These are phyloP conservation scores for Cheilosia pagana DNA, from an alignment of 2,888 invertebrate genomes.

Conservation along the genomic window DNA sequence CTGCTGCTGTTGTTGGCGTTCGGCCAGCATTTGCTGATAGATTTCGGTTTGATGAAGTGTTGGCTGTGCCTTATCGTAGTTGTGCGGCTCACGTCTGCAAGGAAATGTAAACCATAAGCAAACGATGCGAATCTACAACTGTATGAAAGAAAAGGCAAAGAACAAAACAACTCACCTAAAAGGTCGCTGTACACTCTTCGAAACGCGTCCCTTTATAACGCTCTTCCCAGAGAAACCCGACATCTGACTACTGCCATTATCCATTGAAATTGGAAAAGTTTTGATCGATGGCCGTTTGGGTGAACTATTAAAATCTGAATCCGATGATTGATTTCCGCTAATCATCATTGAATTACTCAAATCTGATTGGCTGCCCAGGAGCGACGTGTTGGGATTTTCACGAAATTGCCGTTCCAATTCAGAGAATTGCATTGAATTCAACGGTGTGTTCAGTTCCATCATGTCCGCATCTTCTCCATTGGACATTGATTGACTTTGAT, in stretches of 20 bases:
- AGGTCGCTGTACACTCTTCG: slow-evolving; percentile 80
- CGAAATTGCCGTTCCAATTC: slow-evolving; percentile 81
- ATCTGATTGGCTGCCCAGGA: slow-evolving; percentile 57
- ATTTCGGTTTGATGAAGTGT: slow-evolving; percentile 83
- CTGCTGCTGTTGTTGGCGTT: slow-evolving; percentile 80
- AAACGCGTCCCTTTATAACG: slow-evolving; percentile 82
- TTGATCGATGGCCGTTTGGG: slow-evolving; percentile 69
- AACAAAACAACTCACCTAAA: slow-evolving; percentile 49
- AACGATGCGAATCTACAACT: not conserved
- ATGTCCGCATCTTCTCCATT: slow-evolving; percentile 80
- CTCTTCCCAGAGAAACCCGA: slow-evolving; percentile 76
- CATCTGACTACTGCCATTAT: slow-evolving; percentile 52
- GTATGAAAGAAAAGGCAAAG: not conserved
- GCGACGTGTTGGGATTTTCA: slow-evolving; percentile 53
- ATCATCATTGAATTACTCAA: slow-evolving; percentile 58
- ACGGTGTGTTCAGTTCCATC: slow-evolving; percentile 81
- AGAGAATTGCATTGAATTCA: slow-evolving; percentile 78
- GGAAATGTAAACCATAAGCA: not conserved
- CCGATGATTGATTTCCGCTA: slow-evolving; percentile 54
- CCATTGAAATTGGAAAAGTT: slow-evolving; percentile 77
- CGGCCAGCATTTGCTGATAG: slow-evolving; percentile 83
- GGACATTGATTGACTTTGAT: slow-evolving; percentile 69
- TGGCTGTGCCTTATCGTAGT: slow-evolving; percentile 83
- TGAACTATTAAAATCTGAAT: slow-evolving; percentile 62
- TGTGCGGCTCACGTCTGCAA: slow-evolving; percentile 83